phyloP scores from a whole-genome alignment of 2,113 vertebrate genomes.

The Melanerpes aurifrons region DNA sequence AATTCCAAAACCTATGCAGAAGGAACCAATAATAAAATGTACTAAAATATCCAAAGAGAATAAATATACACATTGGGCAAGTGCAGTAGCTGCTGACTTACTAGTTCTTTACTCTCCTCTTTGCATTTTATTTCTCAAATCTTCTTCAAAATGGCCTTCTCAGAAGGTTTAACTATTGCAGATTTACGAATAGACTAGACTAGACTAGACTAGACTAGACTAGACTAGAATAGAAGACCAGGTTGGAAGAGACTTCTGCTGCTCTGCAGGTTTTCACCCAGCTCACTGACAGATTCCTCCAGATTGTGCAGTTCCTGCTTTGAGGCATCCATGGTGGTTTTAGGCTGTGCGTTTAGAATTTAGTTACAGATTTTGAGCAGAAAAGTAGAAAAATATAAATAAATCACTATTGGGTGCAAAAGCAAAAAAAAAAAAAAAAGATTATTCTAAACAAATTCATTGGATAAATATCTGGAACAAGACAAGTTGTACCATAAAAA shows the following conservation, averaged over 20 bases:
- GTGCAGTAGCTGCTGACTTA: slow-evolving; percentile 44
- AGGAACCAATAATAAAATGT: not conserved
- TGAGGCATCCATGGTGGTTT: slow-evolving; percentile 43
- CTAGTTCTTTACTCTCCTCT: slow-evolving; percentile 69
- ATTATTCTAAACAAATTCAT: no score
- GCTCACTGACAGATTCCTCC: slow-evolving; percentile 76
- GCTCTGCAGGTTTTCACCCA: slow-evolving; percentile 73
- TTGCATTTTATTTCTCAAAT: slow-evolving; percentile 73
- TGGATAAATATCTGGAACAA: no score
- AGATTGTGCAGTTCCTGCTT: slow-evolving; percentile 74
- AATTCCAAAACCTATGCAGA: slow-evolving; percentile 1
- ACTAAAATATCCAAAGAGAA: not conserved
- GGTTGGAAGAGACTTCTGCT: slow-evolving; percentile 16
- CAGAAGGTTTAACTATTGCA: slow-evolving; percentile 30
- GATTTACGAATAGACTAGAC: not conserved
- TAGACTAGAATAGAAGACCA: no score
- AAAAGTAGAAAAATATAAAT: no score
- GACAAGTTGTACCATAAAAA: no score
- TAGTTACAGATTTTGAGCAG: no score
- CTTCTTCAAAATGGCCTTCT: slow-evolving; percentile 76
- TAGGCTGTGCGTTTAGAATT: no score
- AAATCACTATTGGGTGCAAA: no score
- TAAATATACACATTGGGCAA: not conserved
- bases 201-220: no score
- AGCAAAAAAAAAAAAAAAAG: no score